A percentile compares a stretch with the other conserved stretches of the same genome.
These are phyloP conservation scores for Gonatopus flavifemur DNA, from an alignment of 1,140 invertebrate species.

Conservation along the genomic window DNA sequence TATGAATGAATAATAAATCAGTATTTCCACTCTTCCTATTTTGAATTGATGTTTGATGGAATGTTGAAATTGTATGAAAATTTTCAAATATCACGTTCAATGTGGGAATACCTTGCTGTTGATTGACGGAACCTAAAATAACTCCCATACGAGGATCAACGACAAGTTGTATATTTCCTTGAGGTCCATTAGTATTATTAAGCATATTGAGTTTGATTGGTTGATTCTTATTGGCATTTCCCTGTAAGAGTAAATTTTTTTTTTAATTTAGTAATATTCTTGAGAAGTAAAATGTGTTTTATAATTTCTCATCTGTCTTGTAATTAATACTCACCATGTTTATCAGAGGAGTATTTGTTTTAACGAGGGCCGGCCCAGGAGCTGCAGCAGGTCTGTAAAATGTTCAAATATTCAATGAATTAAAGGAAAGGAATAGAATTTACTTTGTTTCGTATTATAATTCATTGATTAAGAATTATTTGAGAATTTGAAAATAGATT, in stretches of 20 bases:
- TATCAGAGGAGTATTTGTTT: no score
- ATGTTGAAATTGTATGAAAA: not conserved
- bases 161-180: slow-evolving; percentile 58
- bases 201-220: slow-evolving; percentile 52
- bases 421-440: no score
- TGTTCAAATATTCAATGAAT: no score
- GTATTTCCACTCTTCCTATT: no score
- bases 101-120: slow-evolving; percentile 45
- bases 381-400: no score
- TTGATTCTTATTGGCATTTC: slow-evolving; percentile 41
- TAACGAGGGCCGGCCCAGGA: no score
- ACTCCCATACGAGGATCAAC: slow-evolving; percentile 60
- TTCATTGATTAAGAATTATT: no score
- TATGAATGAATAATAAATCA: not conserved
- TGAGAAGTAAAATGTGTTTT: no score
- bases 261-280: no score
- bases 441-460: no score
- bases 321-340: slow-evolving; percentile 40
- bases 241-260: slow-evolving; percentile 25
- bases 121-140: slow-evolving; percentile 54
- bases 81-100: not conserved
- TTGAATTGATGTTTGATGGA: not conserved
- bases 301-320: no score
- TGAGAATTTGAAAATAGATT: no score
- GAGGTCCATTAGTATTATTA: slow-evolving; percentile 42